phyloP scores from a whole-genome alignment of 2,888 invertebrate species.

The Agrilus mali region DNA sequence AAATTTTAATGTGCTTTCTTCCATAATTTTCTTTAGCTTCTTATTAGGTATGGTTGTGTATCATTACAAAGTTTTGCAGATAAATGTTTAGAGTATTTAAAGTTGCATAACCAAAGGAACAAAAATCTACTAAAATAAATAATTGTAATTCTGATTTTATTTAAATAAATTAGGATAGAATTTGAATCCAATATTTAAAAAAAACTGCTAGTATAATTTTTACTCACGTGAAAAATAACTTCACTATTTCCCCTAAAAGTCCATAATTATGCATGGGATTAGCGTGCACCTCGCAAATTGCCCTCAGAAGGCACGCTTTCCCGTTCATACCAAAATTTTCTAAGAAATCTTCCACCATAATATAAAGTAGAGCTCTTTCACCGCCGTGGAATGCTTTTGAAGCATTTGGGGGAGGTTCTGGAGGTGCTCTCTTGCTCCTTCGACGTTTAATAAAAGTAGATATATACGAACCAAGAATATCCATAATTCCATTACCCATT shows the following conservation, averaged over 20 bases:
- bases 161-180: too few species aligned
- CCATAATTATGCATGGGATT: slow-evolving; percentile 66
- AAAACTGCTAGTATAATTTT: neutral
- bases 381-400: slow-evolving; percentile 60
- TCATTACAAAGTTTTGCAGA: too few species aligned
- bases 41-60: too few species aligned
- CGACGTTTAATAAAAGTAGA: slow-evolving; percentile 54
- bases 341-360: slow-evolving; percentile 65
- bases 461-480: slow-evolving; percentile 59
- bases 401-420: slow-evolving; percentile 33
- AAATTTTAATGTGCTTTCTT: too few species aligned
- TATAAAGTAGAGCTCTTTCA: slow-evolving; percentile 68
- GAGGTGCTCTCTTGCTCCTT: slow-evolving; percentile 38
- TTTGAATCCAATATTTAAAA: too few species aligned
- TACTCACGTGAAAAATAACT: slow-evolving; percentile 70
- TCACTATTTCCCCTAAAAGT: slow-evolving; percentile 68
- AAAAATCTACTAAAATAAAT: too few species aligned
- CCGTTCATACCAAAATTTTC: slow-evolving; percentile 72
- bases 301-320: slow-evolving; percentile 66
- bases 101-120: too few species aligned
- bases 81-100: neutral
- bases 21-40: too few species aligned
- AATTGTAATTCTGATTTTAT: too few species aligned
- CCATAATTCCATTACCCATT: slow-evolving; percentile 61
- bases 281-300: slow-evolving; percentile 79